Conservation (phyloP, 1,140 invertebrate genomes). For the Marisa cornuarietis region DNA sequence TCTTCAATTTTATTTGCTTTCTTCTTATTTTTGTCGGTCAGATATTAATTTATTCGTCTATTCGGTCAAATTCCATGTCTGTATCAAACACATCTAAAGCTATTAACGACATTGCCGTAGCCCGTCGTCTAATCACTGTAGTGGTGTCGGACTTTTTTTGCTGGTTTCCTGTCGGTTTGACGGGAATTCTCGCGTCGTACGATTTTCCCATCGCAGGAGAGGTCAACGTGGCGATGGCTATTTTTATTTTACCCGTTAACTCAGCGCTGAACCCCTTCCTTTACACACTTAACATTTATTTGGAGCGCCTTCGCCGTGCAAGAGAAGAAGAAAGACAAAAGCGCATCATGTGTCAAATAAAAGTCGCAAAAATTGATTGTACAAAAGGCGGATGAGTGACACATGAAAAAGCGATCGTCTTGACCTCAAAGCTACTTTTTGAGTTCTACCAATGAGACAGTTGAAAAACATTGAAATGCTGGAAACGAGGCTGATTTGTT, state of each 20-base stretch:
- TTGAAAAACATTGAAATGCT: too few species aligned
- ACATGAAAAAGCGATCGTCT: too few species aligned
- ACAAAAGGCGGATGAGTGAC: too few species aligned
- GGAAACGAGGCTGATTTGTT: too few species aligned
- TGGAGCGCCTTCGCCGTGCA: too few species aligned
- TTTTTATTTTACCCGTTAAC: conserved; percentile 42
- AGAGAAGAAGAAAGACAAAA: too few species aligned
- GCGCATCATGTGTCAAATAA: too few species aligned
- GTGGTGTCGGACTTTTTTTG: conserved; percentile 31
- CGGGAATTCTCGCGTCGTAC: conserved; percentile 28
- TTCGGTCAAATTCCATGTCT: background rate
- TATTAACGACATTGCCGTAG: conserved; percentile 24
- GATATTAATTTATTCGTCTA: conserved; percentile 28
- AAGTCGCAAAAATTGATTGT: too few species aligned
- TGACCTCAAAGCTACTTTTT: too few species aligned
- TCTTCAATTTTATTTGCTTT: conserved; percentile 37
- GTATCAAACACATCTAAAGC: background rate
- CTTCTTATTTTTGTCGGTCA: conserved; percentile 34
- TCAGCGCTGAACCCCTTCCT: conserved; percentile 45
- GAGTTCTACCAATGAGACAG: too few species aligned
- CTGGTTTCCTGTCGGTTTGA: conserved; percentile 23
- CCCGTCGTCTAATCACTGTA: conserved; percentile 28
- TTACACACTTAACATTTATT: conserved; percentile 22
- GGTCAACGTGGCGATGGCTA: conserved; percentile 38
- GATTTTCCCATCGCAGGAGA: conserved; percentile 33